Evolutionary conservation across 2,113 vertebrate species (phyloP).

Genomic region (Xiphorhynchus elegans): DNA sequence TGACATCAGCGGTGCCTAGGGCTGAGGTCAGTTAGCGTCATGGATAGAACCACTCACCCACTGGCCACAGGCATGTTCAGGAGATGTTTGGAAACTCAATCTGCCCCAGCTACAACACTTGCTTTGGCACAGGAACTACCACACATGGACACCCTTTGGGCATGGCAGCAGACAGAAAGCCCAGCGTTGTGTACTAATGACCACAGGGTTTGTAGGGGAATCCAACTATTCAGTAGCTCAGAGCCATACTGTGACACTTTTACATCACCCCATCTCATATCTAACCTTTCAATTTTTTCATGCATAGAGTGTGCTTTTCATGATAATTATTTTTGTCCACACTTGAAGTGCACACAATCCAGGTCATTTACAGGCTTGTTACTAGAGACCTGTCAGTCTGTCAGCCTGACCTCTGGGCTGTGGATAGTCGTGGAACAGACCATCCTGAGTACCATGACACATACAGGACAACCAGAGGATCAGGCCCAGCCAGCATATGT

Average conservation of each 20-base stretch:
- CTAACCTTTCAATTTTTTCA: fast-evolving
- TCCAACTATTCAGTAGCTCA: background rate
- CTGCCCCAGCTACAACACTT: background rate
- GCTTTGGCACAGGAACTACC: background rate
- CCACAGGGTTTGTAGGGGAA: background rate
- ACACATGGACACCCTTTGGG: fast-evolving
- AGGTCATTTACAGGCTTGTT: background rate
- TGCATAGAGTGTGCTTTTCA: background rate
- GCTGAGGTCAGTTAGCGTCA: fast-evolving
- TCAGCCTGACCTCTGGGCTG: background rate
- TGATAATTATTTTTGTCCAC: background rate
- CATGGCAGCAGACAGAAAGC: background rate
- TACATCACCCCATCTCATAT: background rate
- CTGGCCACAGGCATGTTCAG: background rate
- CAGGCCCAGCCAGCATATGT: background rate
- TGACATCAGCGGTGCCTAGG: background rate
- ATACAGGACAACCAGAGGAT: background rate
- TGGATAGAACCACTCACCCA: background rate
- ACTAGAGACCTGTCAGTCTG: background rate
- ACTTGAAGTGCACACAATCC: background rate
- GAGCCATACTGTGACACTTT: background rate
- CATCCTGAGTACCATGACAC: background rate
- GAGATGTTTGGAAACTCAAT: background rate
- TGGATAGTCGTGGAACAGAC: background rate
- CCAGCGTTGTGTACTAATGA: fast-evolving